phyloP scores from a whole-genome alignment of 2,113 vertebrate species.

The Rutilus rutilus region DNA sequence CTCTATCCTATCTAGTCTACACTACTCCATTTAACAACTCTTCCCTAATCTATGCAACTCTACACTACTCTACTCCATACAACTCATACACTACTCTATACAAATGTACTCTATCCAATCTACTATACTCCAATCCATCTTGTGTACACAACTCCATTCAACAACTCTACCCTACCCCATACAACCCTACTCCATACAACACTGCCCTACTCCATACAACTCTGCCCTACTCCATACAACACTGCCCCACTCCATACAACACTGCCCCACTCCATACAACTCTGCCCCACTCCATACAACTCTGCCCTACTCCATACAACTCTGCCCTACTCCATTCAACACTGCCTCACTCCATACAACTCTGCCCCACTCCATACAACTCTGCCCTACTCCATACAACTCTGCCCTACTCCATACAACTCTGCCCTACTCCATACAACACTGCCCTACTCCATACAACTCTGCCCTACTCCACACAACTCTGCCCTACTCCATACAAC shows the following conservation, averaged over 20 bases:
- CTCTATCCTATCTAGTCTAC: neutral
- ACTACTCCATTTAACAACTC: neutral
- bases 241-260: too few species aligned
- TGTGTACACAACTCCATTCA: neutral
- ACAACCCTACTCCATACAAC: neutral
- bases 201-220: neutral
- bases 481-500: neutral
- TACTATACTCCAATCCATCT: neutral
- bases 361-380: too few species aligned
- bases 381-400: too few species aligned
- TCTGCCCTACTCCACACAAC: neutral
- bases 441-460: neutral
- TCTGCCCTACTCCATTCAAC: too few species aligned
- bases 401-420: too few species aligned
- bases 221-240: too few species aligned
- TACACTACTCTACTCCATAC: neutral
- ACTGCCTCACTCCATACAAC: too few species aligned
- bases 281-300: too few species aligned
- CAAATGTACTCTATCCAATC: neutral
- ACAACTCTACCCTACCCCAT: neutral
- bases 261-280: too few species aligned
- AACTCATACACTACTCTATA: neutral
- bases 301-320: too few species aligned
- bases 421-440: neutral
- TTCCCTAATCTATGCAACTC: neutral